Evolutionary conservation across 2,888 invertebrate species (phyloP).

Genomic region (Drosophila macrospina): DNA sequence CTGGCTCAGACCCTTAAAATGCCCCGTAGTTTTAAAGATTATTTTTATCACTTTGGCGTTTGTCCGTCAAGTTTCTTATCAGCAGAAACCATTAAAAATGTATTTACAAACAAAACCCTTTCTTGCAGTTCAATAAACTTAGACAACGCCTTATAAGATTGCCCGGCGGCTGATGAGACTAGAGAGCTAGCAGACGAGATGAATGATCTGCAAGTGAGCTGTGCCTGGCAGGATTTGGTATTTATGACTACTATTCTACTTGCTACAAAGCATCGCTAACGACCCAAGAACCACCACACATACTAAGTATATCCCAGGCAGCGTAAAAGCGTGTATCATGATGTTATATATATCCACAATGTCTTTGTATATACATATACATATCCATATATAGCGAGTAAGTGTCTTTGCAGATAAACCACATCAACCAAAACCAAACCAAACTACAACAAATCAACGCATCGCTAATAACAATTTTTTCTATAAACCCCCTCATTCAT

Average conservation of each 20-base stretch:
- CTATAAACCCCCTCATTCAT: conserved; percentile 26
- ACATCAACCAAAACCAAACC: conserved; percentile 79
- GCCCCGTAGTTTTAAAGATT: not conserved
- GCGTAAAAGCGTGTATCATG: conserved; percentile 69
- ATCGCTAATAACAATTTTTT: conserved; percentile 62
- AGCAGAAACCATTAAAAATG: not conserved
- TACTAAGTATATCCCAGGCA: conserved; percentile 74
- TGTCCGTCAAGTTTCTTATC: conserved; percentile 24
- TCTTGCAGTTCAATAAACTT: conserved; percentile 44
- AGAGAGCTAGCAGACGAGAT: not conserved
- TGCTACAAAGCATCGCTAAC: conserved; percentile 73
- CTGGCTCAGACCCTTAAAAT: not conserved
- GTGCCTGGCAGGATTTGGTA: conserved; percentile 74
- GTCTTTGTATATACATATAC: conserved; percentile 36
- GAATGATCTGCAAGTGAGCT: conserved; percentile 19
- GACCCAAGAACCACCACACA: conserved; percentile 65
- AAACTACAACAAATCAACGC: conserved; percentile 82
- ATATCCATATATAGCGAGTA: conserved; percentile 56
- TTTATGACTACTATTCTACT: conserved; percentile 80
- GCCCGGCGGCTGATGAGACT: conserved; percentile 2
- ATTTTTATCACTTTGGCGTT: conserved; percentile 4
- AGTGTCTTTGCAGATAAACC: conserved; percentile 77
- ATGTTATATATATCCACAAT: conserved; percentile 31
- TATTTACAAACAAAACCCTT: conserved; percentile 1
- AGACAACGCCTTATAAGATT: conserved; percentile 1